Base-by-base conservation (phyloP, 2,113 vertebrate species). In the Hepsetus odoe region DNA sequence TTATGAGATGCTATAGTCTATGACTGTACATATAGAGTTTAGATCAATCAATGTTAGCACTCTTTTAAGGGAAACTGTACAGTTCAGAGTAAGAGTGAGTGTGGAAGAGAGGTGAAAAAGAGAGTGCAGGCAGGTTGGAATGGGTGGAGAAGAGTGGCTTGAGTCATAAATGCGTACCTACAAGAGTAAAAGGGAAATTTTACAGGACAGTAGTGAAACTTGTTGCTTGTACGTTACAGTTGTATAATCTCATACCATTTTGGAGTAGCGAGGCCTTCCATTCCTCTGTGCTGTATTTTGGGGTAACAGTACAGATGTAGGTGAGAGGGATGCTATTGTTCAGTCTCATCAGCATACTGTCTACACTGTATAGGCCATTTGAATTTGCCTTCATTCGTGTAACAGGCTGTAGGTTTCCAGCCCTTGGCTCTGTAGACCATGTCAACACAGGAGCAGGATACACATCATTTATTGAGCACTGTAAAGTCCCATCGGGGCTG, bases 261-360 rank as follows among this genome's bases (percentile, higher is more conserved):
- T 84, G 83, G 24, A 66, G 86, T 87, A 91, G 92, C 65, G 65
- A 70, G 46, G 88, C 89, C 13, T 1, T 61, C 91, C 90, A 93
- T 5, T 62, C 53, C 24, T 88, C 81, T 1, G 78, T 35, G 14
- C 76, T 51, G 2, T 84, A 86, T 65, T 76, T 82, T 16, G 85
- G 22, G 46, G 75, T 64, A 67, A 90, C 85, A 59, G 26, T 33
- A 78, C 92, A 80, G 74, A 10, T 22, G 76, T 92, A 94, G 62
- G 82, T 76, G 72, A 82, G 38, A 66, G 22, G 69, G 14, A 66
- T 35, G 20, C 67, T 81, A 78, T 6, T 40, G 73, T 89, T 83
- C 20, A 61, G n/a, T 55, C 40, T 51, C 32, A 32, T 84, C 72
- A 90, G 51, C 11, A 72, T 81, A 64, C 89, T 93, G 44, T 85